phyloP scores from a whole-genome alignment of 2,797 vertebrate genomes.

The Rallus crepitans region DNA sequence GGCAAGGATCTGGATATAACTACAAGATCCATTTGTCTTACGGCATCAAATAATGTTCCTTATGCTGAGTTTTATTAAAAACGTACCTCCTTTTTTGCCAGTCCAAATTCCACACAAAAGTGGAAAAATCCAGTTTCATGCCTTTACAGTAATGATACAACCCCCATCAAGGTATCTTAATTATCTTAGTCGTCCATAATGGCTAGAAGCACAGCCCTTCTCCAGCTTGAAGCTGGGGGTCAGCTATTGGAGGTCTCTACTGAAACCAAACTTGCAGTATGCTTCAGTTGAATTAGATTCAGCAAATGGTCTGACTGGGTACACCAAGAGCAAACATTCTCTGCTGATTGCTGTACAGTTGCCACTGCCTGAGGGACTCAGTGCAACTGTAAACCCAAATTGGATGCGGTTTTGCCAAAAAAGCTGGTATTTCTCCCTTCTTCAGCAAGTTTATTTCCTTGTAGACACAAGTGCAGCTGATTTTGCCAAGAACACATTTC shows the following conservation, averaged over 20 bases:
- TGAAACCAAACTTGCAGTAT: neutral
- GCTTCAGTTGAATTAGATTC: neutral
- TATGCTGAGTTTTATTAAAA: neutral
- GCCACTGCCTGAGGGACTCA: neutral
- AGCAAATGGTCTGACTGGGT: neutral
- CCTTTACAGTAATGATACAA: neutral
- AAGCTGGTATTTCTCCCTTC: neutral
- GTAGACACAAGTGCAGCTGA: neutral
- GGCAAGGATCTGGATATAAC: neutral
- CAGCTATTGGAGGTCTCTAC: neutral
- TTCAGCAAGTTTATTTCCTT: neutral
- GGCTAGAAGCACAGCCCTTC: neutral
- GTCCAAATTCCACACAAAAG: neutral
- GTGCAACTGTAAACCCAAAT: neutral
- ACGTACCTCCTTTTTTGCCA: neutral
- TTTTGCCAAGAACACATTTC: neutral
- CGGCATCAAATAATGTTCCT: neutral
- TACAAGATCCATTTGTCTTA: neutral
- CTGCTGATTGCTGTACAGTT: neutral
- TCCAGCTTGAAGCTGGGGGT: neutral
- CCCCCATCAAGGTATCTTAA: fast-evolving
- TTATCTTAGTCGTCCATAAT: neutral
- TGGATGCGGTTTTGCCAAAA: neutral
- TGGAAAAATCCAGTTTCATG: neutral
- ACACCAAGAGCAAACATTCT: neutral